Base-by-base conservation (phyloP, 2,113 vertebrate genomes). In the Aegypius monachus region DNA sequence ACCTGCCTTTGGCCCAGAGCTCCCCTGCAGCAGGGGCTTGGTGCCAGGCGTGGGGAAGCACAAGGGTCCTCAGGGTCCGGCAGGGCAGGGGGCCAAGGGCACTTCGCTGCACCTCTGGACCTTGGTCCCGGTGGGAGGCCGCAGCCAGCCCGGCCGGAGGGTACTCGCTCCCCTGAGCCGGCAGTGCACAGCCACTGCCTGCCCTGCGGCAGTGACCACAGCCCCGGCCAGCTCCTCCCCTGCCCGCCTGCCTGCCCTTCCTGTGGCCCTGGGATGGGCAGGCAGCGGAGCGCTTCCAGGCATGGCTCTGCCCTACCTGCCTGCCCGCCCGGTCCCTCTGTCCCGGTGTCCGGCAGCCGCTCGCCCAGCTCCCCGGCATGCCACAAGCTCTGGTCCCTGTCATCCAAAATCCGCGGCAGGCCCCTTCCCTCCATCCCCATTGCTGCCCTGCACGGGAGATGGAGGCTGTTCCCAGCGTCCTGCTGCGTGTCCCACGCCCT, bases 391-490 rank as follows among this genome's bases (percentile, higher is more conserved):
- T 40, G n/a, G 6, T 40, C 36, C 31, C 21, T 27, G 43, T 19
- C 0, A 0, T 53, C 29, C 7, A 4, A 72, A 67, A 34, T 74
- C 13, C 5, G 2, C 19, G 4, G 55, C 38, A 7, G 38, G 26
- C 32, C 25, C 48, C 13, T 61, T 66, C 55, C 52, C 65, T 53
- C 77, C 43, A 36, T 25, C 56, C 86, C 47, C 1, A 23, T 63
- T 50, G 80, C 67, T 67, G 48, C 16, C 25, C 12, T 2, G 0
- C 26, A 9, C 5, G 3, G 58, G 65, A 47, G 22, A 7, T 9
- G 20, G 56, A 17, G 17, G 21, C 84, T 34, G 58, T 86, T 92
- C 93, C 90, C 55, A 75, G 67, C 0, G 0, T 65, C 87, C 93
- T 27, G 85, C 72, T 31, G 91, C 0, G 66, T 11, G 32, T 96